phyloP scores from a whole-genome alignment of 1,140 invertebrate species.

The Delia radicum region DNA sequence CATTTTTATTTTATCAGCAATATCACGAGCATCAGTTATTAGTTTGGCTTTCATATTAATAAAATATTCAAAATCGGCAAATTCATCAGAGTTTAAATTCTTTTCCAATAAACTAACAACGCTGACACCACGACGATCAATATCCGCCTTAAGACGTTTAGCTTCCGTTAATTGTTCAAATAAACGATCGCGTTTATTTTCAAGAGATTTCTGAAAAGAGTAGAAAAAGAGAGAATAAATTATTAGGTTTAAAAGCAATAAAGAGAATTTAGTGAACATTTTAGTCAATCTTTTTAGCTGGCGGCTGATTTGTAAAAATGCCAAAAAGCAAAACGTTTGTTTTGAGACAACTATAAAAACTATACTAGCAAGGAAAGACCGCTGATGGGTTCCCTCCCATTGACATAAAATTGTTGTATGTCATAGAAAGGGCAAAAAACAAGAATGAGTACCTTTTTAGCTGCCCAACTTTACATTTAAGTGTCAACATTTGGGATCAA shows the following conservation, averaged over 20 bases:
- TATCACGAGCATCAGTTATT: constrained; percentile 80
- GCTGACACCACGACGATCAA: constrained; percentile 76
- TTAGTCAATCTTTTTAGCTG: no score
- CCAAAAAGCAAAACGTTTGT: no score
- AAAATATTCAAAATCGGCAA: constrained; percentile 83
- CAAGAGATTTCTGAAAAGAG: constrained; percentile 66
- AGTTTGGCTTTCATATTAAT: constrained; percentile 91
- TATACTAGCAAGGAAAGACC: no score
- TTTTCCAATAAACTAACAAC: constrained; percentile 74
- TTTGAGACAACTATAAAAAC: no score
- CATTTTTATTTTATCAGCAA: constrained; percentile 84
- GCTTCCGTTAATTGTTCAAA: constrained; percentile 81
- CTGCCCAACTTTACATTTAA: no score
- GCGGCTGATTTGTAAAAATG: no score
- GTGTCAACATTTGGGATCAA: no score
- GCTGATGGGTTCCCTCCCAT: no score
- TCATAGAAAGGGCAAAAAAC: no score
- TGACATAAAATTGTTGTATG: no score
- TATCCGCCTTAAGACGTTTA: constrained; percentile 78
- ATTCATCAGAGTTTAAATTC: constrained; percentile 74
- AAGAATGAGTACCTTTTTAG: no score
- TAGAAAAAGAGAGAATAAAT: constrained; percentile 32
- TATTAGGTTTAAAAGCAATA: background rate
- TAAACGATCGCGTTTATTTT: constrained; percentile 77
- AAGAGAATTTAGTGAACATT: no score